phyloP scores from a whole-genome alignment of 2,888 invertebrate genomes.

The Pammene aurita region DNA sequence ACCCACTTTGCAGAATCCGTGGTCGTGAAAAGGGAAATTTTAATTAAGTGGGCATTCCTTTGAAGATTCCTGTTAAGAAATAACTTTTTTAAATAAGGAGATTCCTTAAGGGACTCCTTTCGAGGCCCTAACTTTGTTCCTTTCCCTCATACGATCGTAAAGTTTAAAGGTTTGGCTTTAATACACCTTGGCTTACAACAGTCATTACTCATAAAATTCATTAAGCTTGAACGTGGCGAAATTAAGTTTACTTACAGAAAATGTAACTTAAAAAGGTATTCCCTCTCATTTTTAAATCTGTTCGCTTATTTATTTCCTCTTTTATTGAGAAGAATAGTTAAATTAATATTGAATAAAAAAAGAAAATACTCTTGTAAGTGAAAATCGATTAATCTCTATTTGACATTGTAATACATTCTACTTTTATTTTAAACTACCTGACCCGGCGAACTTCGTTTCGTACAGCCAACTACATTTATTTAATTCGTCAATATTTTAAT shows the following conservation, averaged over 20 bases:
- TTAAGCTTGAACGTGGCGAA: slow-evolving; percentile 7
- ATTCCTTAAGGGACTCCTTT: slow-evolving; percentile 12
- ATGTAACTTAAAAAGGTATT: not conserved
- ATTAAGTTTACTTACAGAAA: not conserved
- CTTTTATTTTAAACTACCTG: too few relatives aligned
- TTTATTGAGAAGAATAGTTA: not conserved
- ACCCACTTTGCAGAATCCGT: not conserved
- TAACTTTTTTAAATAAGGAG: slow-evolving; percentile 25
- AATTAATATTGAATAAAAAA: not conserved
- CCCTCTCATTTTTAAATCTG: not conserved
- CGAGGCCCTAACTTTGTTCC: slow-evolving; percentile 7
- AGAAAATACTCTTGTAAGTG: too few relatives aligned
- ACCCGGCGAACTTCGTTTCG: too few relatives aligned
- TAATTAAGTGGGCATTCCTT: slow-evolving; percentile 31
- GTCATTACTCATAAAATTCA: slow-evolving; percentile 4
- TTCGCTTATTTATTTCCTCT: not conserved
- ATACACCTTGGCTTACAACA: not conserved
- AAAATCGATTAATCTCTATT: too few relatives aligned
- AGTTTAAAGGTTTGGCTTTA: slow-evolving; percentile 9
- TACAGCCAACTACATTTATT: too few relatives aligned
- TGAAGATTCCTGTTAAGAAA: slow-evolving; percentile 12
- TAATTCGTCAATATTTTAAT: too few relatives aligned
- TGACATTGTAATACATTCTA: too few relatives aligned
- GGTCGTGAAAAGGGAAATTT: slow-evolving; percentile 6
- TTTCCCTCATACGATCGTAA: slow-evolving; percentile 16